These are phyloP conservation scores for Panopea generosa DNA, from an alignment of 2,888 invertebrate genomes.

Conservation along the genomic window DNA sequence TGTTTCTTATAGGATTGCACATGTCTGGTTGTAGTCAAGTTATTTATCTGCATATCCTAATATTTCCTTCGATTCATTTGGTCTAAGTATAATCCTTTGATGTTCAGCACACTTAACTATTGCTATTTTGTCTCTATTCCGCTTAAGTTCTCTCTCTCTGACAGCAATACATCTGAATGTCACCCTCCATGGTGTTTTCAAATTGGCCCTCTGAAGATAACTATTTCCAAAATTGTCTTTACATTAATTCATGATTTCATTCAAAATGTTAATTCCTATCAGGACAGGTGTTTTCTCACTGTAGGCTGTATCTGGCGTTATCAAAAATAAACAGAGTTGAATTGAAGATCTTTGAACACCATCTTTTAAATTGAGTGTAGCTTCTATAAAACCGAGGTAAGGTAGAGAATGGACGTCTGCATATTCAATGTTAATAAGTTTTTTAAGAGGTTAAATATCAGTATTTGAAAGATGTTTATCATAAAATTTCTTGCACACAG, in stretches of 20 bases:
- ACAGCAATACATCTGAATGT: slow-evolving; percentile 5
- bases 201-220: slow-evolving; percentile 1
- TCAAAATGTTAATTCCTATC: slow-evolving; percentile 16
- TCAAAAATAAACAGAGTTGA: slow-evolving; percentile 8
- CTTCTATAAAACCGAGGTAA: slow-evolving; percentile 19
- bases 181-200: background rate
- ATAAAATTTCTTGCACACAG: slow-evolving; percentile 5
- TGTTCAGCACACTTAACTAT: slow-evolving; percentile 10
- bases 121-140: slow-evolving; percentile 15
- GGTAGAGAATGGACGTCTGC: slow-evolving; percentile 12
- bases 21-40: slow-evolving; percentile 2
- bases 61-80: slow-evolving; percentile 15
- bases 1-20: slow-evolving; percentile 9
- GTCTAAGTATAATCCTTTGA: slow-evolving; percentile 9
- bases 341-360: background rate
- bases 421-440: slow-evolving; percentile 4
- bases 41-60: slow-evolving; percentile 13
- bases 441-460: background rate
- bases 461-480: background rate
- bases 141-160: slow-evolving; percentile 6
- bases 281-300: slow-evolving; percentile 10
- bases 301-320: slow-evolving; percentile 10
- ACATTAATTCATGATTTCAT: background rate
- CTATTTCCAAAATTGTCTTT: background rate
- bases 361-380: background rate